Conservation (phyloP, 2,113 vertebrate genomes). For the Catharus fuscescens region DNA sequence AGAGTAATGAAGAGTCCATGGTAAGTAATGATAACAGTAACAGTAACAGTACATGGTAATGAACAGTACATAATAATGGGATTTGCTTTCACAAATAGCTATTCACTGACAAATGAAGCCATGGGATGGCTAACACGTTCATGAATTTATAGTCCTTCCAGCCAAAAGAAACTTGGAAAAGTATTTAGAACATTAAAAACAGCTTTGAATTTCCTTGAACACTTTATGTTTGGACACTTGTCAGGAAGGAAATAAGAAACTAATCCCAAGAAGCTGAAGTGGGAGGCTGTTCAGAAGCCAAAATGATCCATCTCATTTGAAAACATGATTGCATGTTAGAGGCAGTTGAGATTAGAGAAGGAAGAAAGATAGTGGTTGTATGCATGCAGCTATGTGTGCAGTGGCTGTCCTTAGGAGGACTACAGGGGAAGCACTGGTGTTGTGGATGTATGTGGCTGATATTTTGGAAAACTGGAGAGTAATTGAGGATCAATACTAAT, state of each 20-base stretch:
- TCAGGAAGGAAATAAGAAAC: background rate
- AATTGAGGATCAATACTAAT: background rate
- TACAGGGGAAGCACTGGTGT: background rate
- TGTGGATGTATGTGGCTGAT: rapidly evolving
- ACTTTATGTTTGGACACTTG: background rate
- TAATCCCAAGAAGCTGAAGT: background rate
- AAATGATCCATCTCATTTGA: background rate
- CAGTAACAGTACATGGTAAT: too few relatives aligned
- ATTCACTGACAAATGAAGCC: background rate
- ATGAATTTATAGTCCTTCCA: background rate
- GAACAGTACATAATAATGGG: background rate
- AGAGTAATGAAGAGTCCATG: background rate
- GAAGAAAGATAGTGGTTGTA: background rate
- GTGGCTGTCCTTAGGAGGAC: background rate
- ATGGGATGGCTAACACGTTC: background rate
- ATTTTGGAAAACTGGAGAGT: background rate
- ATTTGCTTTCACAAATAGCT: background rate
- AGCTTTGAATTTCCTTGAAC: background rate
- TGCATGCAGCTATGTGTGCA: background rate
- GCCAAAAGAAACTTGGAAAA: background rate
- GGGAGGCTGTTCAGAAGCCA: background rate
- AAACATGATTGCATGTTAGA: background rate
- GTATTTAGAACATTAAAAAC: background rate
- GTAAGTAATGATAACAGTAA: too few relatives aligned
- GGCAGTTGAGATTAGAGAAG: background rate